Evolutionary conservation across 2,888 invertebrate species (phyloP), one percentile per base, ranked within the genome.

Genomic region (Caradrina kadenii): DNA sequence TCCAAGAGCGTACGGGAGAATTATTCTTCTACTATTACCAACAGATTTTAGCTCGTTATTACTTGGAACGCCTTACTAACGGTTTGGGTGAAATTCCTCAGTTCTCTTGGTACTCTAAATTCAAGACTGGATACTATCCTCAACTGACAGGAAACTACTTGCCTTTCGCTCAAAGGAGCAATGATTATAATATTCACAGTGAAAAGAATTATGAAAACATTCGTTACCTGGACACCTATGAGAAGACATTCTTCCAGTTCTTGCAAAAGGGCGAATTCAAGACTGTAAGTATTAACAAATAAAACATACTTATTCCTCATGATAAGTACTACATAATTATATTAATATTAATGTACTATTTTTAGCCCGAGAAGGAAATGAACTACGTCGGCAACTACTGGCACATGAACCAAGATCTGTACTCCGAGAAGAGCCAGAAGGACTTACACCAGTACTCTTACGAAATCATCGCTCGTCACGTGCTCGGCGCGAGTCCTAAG

Each of bases 11-110:
- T 86, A 96, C 97, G 75, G 97, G 97, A 72, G 97, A 97, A 90
- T 89, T 96, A 26, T 97, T 96, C 94, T 96, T 96, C 89, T 97
- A 96, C 93, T 94, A 96, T 87, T 97, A 97, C 87, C 97, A 97
- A 86, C 97, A 97, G 89, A 86, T 97, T 17, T 87, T 97, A 83
- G 96, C 97, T 73, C 97, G 97, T 86, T 98, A 97, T 94, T 96
- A 97, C 86, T 90, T 97, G 86, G 97, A 98, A 87, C 97, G 97
- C 90, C 91, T 97, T 63, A 95, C 97, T 48, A 96, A 97, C 82
- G 96, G 96, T 39, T 85, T 97, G 77, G 97, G 96, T 21, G 96
- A 96, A 60, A 96, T 97, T 74, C 96, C 96, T 15, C 94, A 96
- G 21, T 96, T 97, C 87, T 96, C 97, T 11, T 97, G 96, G 95